phyloP scores from a whole-genome alignment of 2,113 vertebrate genomes.

The Petroica traversi region DNA sequence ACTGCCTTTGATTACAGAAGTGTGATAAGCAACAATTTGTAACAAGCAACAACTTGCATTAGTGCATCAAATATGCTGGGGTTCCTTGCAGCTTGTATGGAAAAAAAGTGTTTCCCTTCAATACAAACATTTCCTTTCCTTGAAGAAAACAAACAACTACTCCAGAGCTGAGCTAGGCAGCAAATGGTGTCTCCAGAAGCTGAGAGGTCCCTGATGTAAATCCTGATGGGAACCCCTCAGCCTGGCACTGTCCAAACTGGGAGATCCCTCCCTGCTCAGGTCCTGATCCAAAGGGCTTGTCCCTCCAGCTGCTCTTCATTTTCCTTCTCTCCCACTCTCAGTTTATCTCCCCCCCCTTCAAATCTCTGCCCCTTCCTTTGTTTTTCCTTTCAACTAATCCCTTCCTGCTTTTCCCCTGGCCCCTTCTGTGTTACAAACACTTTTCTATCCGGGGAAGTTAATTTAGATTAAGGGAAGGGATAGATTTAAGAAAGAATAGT shows the following conservation, averaged over 20 bases:
- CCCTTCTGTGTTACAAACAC: background rate
- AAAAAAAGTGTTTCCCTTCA: background rate
- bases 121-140: background rate
- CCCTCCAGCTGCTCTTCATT: background rate
- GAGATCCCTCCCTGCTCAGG: background rate
- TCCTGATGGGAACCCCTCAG: background rate
- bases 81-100: background rate
- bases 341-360: background rate
- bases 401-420: constrained; percentile 41
- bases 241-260: accelerated
- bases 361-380: constrained; percentile 38
- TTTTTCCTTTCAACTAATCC: constrained; percentile 52
- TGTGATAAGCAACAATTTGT: background rate
- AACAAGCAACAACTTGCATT: background rate
- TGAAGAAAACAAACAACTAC: background rate
- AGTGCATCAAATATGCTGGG: background rate
- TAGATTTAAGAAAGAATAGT: constrained; percentile 3
- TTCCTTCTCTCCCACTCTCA: background rate
- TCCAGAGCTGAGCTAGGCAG: background rate
- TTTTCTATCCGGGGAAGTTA: constrained; percentile 9
- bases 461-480: constrained; percentile 32
- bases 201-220: background rate
- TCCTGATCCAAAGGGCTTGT: background rate
- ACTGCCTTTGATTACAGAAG: background rate
- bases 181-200: background rate